These are phyloP conservation scores for Hemichromis elongatus DNA, from an alignment of 2,113 vertebrate genomes.

Conservation along the genomic window DNA sequence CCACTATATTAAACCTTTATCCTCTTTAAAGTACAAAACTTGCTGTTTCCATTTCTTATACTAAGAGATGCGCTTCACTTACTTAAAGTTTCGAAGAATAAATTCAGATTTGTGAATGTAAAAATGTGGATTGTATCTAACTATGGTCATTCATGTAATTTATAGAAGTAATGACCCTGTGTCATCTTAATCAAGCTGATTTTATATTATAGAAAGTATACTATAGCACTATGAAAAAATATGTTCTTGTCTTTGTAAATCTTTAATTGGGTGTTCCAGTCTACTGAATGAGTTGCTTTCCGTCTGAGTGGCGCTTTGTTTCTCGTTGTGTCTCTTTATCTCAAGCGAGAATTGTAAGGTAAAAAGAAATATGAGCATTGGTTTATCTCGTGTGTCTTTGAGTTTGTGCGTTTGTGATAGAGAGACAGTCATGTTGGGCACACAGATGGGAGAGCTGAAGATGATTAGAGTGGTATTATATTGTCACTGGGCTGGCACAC, in stretches of 20 bases:
- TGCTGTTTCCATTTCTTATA: neutral
- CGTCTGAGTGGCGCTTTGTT: neutral
- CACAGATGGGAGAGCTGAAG: conserved; percentile 63
- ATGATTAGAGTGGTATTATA: conserved; percentile 66
- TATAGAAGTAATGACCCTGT: neutral
- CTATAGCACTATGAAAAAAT: neutral
- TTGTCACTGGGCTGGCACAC: conserved; percentile 49
- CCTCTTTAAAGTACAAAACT: neutral
- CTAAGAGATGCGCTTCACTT: neutral
- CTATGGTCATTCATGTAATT: neutral
- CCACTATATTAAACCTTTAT: neutral
- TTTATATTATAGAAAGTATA: neutral
- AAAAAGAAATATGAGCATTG: neutral
- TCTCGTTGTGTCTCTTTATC: neutral
- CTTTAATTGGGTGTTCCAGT: neutral
- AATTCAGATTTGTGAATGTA: neutral
- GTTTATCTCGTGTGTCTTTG: neutral
- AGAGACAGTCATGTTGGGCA: conserved; percentile 19
- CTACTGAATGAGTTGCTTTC: neutral
- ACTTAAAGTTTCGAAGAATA: neutral
- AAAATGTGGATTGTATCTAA: neutral
- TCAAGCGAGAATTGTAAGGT: neutral
- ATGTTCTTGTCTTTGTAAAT: neutral
- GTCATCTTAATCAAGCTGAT: too few species aligned
- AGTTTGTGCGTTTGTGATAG: neutral